phyloP scores from a whole-genome alignment of 1,140 invertebrate genomes.

The Eriosoma lanigerum region DNA sequence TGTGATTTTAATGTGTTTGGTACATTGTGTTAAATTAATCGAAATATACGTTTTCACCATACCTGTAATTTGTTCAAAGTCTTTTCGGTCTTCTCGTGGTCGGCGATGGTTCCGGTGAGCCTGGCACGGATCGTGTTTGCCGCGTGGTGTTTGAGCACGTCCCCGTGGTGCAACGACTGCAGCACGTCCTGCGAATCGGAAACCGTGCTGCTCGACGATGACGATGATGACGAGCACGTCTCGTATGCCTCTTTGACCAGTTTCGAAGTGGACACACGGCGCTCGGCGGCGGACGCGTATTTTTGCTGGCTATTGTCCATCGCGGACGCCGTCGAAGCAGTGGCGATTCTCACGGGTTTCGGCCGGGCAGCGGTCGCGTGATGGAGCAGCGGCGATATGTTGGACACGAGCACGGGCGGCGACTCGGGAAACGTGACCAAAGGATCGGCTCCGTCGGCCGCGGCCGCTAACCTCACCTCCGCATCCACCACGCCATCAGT shows the following conservation, averaged over 20 bases:
- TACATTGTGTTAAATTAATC: too few species aligned
- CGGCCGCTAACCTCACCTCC: neutral
- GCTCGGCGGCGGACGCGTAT: neutral
- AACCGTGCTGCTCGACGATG: neutral
- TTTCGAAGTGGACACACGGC: constrained; percentile 26
- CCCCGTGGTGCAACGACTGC: neutral
- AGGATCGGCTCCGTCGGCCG: constrained; percentile 61
- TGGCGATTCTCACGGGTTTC: neutral
- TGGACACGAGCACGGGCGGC: constrained; percentile 70
- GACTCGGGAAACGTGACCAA: constrained; percentile 71
- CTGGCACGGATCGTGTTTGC: constrained; percentile 24
- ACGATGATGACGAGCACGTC: neutral
- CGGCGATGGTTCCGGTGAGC: neutral
- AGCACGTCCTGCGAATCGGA: constrained; percentile 34
- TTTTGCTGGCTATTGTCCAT: neutral
- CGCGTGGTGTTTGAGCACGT: neutral
- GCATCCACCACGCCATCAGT: neutral
- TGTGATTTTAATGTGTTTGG: too few species aligned
- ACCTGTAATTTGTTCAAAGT: constrained; percentile 27
- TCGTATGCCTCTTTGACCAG: constrained; percentile 24
- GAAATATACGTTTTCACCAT: neutral
- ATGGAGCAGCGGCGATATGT: constrained; percentile 47
- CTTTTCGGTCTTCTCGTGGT: neutral
- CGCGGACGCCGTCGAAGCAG: neutral
- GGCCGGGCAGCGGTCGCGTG: constrained; percentile 13